These are phyloP conservation scores for Ctenosaura bakeri DNA, from an alignment of 2,797 vertebrate species.

Conservation along the genomic window DNA sequence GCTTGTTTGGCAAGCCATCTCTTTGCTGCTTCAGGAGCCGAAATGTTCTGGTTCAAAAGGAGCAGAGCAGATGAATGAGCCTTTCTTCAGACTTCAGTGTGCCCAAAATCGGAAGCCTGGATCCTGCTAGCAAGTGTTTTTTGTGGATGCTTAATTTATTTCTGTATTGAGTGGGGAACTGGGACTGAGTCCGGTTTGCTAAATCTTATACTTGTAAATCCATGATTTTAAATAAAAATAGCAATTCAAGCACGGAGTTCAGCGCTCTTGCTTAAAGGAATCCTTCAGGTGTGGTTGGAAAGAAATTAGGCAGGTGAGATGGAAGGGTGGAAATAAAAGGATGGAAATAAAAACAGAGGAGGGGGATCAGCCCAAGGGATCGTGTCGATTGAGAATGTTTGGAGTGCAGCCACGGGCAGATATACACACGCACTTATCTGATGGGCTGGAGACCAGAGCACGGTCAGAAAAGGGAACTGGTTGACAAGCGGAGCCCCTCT, in stretches of 20 bases:
- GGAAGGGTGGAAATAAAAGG: constrained; percentile 61
- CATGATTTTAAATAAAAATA: constrained; percentile 49
- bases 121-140: constrained; percentile 22
- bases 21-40: not conserved
- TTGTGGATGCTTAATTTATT: constrained; percentile 5
- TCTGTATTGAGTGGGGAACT: not conserved
- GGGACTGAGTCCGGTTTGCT: not conserved
- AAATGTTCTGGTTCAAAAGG: not conserved
- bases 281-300: constrained; percentile 55
- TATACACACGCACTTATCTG: too few relatives aligned
- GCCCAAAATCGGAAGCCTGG: not conserved
- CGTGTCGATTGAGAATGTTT: too few relatives aligned
- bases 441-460: too few relatives aligned
- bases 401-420: too few relatives aligned
- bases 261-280: constrained; percentile 42
- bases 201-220: constrained; percentile 62
- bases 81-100: not conserved
- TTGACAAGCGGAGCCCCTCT: too few relatives aligned
- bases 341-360: constrained; percentile 63
- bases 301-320: constrained; percentile 26
- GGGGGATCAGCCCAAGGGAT: not conserved
- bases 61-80: not conserved
- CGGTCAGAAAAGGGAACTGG: too few relatives aligned
- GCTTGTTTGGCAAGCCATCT: not conserved
- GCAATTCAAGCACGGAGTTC: constrained; percentile 55